Evolutionary conservation across 1,140 invertebrate genomes (phyloP), one percentile per base, ranked within the genome.

Genomic region (Zaprionus ghesquierei): DNA sequence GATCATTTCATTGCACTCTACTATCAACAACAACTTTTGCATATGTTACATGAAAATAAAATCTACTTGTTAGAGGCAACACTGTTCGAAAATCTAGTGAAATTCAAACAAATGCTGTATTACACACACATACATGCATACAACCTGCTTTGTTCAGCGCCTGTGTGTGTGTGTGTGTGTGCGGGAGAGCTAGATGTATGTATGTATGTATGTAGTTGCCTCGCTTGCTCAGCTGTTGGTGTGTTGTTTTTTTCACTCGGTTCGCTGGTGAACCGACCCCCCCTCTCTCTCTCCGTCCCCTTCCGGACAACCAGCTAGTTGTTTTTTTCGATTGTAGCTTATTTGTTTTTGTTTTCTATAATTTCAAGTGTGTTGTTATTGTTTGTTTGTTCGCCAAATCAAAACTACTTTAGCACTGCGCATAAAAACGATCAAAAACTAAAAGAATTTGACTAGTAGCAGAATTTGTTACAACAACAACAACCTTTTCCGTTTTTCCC

Each of bases 171-270:
- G 22, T 49, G 41, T n/a, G 20, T 23, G 51, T 61, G 33, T 49
- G 22, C n/a, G n/a, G n/a, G n/a, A 41, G 33, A n/a, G 27, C 20
- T 12, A 12, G 31, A 10, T 65, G 49, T 18, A 18, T 71, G 31
- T 50, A 25, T 55, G 51, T 74, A 41, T 38, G n/a, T 15, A 38
- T 69, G 61, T 78, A 80, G 72, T 69, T 68, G 68, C 64, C 85
- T 81, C 70, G 63, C 75, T 86, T 79, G 62, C 75, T 79, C 82
- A 87, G 82, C 82, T 86, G 82, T 87, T 87, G 54, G 13, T 31
- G 20, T 86, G 69, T 81, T 80, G 64, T 33, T 33, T 77, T 75
- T 73, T 72, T 63, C 69, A 70, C 27, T 63, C 50, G 56, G 68
- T 51, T 53, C 51, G 66, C 60, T 63, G 38, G 35, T 51, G 65